Percentiles rank a stretch among this genome's conserved stretches.
Evolutionary conservation across 2,113 vertebrate genomes (phyloP).

Genomic region (Ranitomeya variabilis): DNA sequence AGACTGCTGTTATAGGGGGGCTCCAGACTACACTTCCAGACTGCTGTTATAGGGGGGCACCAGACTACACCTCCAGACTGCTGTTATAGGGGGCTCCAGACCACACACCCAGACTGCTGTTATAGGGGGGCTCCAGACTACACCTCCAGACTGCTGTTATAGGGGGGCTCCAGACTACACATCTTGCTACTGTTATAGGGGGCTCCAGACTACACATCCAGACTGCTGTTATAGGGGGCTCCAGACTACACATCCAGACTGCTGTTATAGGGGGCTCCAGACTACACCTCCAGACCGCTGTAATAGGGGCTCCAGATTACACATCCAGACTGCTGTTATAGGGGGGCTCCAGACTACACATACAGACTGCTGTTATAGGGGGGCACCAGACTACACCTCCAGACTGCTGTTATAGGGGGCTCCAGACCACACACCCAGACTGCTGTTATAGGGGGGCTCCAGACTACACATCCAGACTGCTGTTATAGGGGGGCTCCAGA

Average conservation of each 20-base stretch:
- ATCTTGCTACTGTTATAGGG: background rate
- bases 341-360: background rate
- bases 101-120: background rate
- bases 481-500: too few relatives aligned
- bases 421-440: too few relatives aligned
- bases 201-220: background rate
- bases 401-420: background rate
- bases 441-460: too few relatives aligned
- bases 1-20: background rate
- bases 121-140: background rate
- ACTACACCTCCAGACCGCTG: background rate
- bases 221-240: background rate
- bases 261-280: background rate
- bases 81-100: background rate
- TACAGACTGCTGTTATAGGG: background rate
- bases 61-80: background rate
- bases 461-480: too few relatives aligned
- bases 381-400: background rate
- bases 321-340: background rate
- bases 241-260: background rate
- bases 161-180: background rate
- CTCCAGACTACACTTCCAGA: background rate
- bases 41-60: background rate
- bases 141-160: background rate
- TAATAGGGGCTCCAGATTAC: background rate